phyloP scores from a whole-genome alignment of 53 echinoderm and acorn worm genomes.

The Holothuria scabra region DNA sequence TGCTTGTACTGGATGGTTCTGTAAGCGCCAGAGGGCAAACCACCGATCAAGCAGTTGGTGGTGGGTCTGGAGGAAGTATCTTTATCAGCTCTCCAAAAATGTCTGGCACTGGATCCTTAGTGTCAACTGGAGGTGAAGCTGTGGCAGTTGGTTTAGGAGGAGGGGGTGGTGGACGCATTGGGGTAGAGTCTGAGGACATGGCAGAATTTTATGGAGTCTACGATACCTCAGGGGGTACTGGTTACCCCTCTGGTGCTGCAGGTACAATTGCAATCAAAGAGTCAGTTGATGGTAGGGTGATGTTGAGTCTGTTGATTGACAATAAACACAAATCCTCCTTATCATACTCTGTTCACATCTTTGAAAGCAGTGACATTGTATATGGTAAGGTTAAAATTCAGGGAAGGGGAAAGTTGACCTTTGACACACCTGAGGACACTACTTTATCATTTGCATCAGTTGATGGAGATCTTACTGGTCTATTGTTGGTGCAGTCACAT shows the following conservation, averaged over 20 bases:
- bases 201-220: slow-evolving; percentile 68
- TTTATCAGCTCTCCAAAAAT: slow-evolving; percentile 50
- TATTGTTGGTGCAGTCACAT: slow-evolving; percentile 58
- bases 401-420: slow-evolving; percentile 58
- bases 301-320: slow-evolving; percentile 54
- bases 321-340: slow-evolving; percentile 51
- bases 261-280: slow-evolving; percentile 68
- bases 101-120: slow-evolving; percentile 69
- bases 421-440: slow-evolving; percentile 47
- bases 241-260: slow-evolving; percentile 70
- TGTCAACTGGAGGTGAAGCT: slow-evolving; percentile 75
- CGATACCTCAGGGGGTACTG: slow-evolving; percentile 67
- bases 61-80: slow-evolving; percentile 84
- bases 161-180: slow-evolving; percentile 85
- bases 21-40: slow-evolving; percentile 70
- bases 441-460: slow-evolving; percentile 54
- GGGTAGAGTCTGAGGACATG: slow-evolving; percentile 53
- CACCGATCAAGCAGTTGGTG: slow-evolving; percentile 45
- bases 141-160: slow-evolving; percentile 51
- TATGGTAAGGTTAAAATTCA: slow-evolving; percentile 55
- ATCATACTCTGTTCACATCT: slow-evolving; percentile 55
- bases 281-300: background rate
- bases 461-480: slow-evolving; percentile 76
- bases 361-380: slow-evolving; percentile 15
- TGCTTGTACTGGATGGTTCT: slow-evolving; percentile 67